Evolutionary conservation across 2,797 vertebrate species (phyloP).

Genomic region (Pelochelys cantorii): DNA sequence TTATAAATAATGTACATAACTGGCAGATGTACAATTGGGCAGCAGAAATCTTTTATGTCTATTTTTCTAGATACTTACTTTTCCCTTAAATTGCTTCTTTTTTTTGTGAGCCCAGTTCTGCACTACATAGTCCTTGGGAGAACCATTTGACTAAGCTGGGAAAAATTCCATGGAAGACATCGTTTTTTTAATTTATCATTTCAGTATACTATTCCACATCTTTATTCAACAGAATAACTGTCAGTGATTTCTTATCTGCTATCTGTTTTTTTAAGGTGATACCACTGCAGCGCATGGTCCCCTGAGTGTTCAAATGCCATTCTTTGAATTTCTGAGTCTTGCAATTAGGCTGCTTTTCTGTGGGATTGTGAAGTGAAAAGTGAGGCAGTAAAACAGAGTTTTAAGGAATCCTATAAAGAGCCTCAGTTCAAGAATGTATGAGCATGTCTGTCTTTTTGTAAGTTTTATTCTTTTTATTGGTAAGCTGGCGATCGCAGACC

Average conservation of each 20-base stretch:
- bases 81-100: background rate
- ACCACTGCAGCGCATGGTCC: background rate
- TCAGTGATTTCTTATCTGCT: background rate
- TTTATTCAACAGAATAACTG: constrained; percentile 47
- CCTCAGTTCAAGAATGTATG: background rate
- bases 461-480: background rate
- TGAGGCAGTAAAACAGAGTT: background rate
- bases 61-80: background rate
- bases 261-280: constrained; percentile 29
- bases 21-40: background rate
- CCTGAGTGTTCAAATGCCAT: background rate
- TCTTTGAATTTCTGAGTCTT: background rate
- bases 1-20: too few species aligned
- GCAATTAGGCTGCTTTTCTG: too few species aligned
- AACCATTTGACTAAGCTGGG: constrained; percentile 76
- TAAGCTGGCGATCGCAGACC: background rate
- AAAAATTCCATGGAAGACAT: constrained; percentile 77
- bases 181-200: constrained; percentile 73
- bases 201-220: constrained; percentile 60
- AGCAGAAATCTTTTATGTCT: background rate
- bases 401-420: background rate
- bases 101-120: fast-evolving
- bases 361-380: background rate
- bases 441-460: fast-evolving
- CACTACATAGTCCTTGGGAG: constrained; percentile 5